Evolutionary conservation across 1,140 invertebrate species (phyloP), one percentile per base, ranked within the genome.

Genomic region (Nephila pilipes): DNA sequence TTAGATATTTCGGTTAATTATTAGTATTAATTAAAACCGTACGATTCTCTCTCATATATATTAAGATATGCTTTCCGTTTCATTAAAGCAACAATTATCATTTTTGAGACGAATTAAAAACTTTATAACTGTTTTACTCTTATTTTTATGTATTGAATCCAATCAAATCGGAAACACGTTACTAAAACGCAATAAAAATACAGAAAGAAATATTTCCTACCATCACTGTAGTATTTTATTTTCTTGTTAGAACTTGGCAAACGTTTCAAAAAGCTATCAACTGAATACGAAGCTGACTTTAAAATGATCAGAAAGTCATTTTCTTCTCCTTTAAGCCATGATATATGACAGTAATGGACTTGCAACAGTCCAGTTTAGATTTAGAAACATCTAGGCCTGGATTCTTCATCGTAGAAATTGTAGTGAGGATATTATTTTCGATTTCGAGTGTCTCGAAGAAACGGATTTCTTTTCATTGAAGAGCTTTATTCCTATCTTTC

Each of bases 181-280:
- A 57, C 83, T 57, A 85, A 85, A 88, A 20, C n/a, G 60, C 20
- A 88, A 88, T 69, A 69, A 75, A 46, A 88, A 54, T 69, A 75
- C 12, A 65, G 29, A 29, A 88, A 65, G 60, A 88, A 65, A 65
- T 69, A 75, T 88, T 58, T 88, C 29, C 63, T 88, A 36, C 60
- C 36, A 32, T 46, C 83, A 85, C 57, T 79, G 79, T 58, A 60
- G 29, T 46, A 83, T 83, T 60, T 63, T 90, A 90, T 90, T 90
- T 90, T 90, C 75, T 83, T 90, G 89, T 90, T 90, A 90, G 89
- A 90, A 90, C 89, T 90, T 90, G 89, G 89, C 89, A 83, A 90
- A 83, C 89, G 89, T 90, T 90, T 90, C 89, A 83, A 90, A 90
- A 90, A 90, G 89, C 89, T 90, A 90, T 90, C 89, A 90, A 90